Conservation (phyloP, 2,888 invertebrate species). For the Osmoderma eremita region DNA sequence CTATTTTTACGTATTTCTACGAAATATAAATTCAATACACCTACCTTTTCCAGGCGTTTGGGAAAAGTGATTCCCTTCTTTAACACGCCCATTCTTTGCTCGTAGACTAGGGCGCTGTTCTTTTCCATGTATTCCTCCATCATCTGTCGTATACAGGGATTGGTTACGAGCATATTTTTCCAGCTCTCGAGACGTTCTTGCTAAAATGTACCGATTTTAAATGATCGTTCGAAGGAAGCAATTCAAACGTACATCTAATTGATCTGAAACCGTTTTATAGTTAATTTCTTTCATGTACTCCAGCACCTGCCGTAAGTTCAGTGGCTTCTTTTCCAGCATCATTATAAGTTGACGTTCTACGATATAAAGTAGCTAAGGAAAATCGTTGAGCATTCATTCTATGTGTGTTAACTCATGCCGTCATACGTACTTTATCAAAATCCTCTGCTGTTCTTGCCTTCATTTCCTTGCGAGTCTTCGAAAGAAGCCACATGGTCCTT, state of each 20-base stretch:
- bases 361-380: constrained; percentile 55
- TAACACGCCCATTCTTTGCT: constrained; percentile 55
- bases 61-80: constrained; percentile 56
- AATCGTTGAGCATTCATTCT: background rate
- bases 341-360: constrained; percentile 58
- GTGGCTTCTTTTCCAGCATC: constrained; percentile 56
- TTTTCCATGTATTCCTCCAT: constrained; percentile 50
- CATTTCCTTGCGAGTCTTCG: constrained; percentile 61
- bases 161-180: constrained; percentile 46
- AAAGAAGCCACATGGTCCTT: constrained; percentile 60
- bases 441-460: constrained; percentile 58
- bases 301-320: constrained; percentile 55
- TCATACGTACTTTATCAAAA: constrained; percentile 56
- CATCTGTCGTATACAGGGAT: constrained; percentile 56
- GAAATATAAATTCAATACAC: background rate
- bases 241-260: constrained; percentile 55
- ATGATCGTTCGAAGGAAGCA: constrained; percentile 13
- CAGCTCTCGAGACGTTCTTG: constrained; percentile 56
- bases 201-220: constrained; percentile 49
- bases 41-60: constrained; percentile 57
- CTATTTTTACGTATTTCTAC: background rate
- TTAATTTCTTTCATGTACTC: constrained; percentile 55
- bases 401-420: background rate
- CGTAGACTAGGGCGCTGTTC: constrained; percentile 53
- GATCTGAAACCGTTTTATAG: constrained; percentile 55